phyloP scores from a whole-genome alignment of 2,888 invertebrate species.

The Polymixis flavicincta region DNA sequence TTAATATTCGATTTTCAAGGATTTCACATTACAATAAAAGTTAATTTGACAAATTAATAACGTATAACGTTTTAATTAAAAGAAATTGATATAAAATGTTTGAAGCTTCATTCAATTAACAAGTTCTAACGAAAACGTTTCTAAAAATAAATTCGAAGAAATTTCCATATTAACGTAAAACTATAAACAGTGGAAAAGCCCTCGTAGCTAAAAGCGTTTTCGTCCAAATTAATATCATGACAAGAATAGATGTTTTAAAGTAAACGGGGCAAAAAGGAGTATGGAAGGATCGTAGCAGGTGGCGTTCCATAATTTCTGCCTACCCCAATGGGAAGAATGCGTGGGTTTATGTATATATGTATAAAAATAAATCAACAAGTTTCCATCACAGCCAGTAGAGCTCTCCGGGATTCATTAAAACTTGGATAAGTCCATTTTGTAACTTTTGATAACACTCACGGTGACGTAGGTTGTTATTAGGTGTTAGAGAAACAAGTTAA shows the following conservation, averaged over 20 bases:
- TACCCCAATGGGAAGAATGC: too few relatives aligned
- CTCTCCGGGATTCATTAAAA: constrained; percentile 50
- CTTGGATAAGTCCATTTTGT: constrained; percentile 48
- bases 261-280: too few relatives aligned
- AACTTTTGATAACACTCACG: constrained; percentile 38
- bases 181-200: background rate
- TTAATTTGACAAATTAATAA: constrained; percentile 12
- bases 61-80: constrained; percentile 19
- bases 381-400: constrained; percentile 18
- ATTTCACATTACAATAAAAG: constrained; percentile 1
- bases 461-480: background rate
- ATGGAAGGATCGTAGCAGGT: too few relatives aligned
- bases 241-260: too few relatives aligned
- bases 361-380: constrained; percentile 40
- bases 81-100: constrained; percentile 2
- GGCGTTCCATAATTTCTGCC: too few relatives aligned
- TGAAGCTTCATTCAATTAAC: constrained; percentile 15
- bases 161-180: background rate
- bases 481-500: background rate
- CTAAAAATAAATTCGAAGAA: background rate
- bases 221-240: constrained; percentile 29
- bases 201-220: constrained; percentile 28
- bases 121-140: constrained; percentile 1
- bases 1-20: constrained; percentile 27
- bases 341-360: too few relatives aligned